Base-by-base conservation (phyloP, 1,140 invertebrate genomes). In the Heliconius nattereri region DNA sequence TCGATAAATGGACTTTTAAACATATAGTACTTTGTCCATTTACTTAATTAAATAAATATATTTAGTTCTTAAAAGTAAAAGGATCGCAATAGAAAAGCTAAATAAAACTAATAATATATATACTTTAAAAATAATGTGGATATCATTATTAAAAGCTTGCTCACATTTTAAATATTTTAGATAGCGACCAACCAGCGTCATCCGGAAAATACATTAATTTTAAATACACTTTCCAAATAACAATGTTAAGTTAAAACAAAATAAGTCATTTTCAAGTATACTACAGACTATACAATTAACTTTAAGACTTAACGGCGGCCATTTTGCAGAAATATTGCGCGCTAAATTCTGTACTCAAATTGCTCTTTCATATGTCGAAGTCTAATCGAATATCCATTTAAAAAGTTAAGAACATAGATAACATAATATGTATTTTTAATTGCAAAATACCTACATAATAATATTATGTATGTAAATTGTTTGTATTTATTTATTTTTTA, bases 271-370 rank as follows among this genome's bases (percentile, higher is more conserved):
- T 66, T 11, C 29, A 66, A 66, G 60, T 37, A 75, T 75, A 32
- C 73, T 40, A 66, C 11, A 66, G 60, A 66, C 60, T 23, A 66
- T 66, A 66, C 60, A 66, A 89, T 89, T 89, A 90, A 86, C 82
- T 73, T 66, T 71, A 70, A 73, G 71, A 29, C 75, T 71, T 76
- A 73, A 72, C 78, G 71, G 76, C 80, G 80, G 80, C 83, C 84
- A 76, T 76, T 52, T 80, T 76, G 75, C 20, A 66, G 73, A 80
- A 76, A 60, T 80, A 80, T 71, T 35, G 54, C 79, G 75, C 75
- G 35, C 23, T 80, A 80, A 80, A 76, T 66, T 66, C n/a, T 66
- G 71, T 76, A 80, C 76, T 72, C 52, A 40, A 76, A 80, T 80
- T 49, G 71, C 79, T 76, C 52, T 73, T 80, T 80, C 79, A 80